These are phyloP conservation scores for Potorous gilbertii DNA, from an alignment of 2,797 vertebrate genomes.

Conservation along the genomic window DNA sequence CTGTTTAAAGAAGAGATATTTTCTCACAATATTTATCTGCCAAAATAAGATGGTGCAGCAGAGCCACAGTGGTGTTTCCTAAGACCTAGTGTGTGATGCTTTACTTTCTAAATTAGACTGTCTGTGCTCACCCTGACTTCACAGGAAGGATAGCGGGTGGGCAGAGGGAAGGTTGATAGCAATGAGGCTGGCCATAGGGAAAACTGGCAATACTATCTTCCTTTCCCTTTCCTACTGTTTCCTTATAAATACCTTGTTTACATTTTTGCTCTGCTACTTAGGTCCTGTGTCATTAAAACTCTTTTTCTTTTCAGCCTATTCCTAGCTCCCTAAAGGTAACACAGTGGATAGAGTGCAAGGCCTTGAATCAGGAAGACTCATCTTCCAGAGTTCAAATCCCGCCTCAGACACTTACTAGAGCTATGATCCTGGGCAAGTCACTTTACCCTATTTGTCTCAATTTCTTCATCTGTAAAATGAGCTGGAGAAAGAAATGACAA, in stretches of 20 bases:
- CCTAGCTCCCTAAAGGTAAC: background rate
- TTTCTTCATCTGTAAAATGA: background rate
- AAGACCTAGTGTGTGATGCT: background rate
- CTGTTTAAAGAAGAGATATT: conserved; percentile 29
- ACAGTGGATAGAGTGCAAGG: background rate
- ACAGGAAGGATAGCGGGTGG: background rate
- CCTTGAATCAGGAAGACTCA: background rate
- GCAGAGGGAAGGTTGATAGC: background rate
- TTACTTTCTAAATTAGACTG: background rate
- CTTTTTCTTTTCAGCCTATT: background rate
- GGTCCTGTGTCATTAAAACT: background rate
- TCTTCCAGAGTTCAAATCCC: background rate
- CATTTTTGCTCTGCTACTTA: background rate
- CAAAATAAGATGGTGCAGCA: conserved; percentile 7
- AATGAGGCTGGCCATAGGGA: background rate
- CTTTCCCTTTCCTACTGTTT: background rate
- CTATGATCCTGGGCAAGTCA: background rate
- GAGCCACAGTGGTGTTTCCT: background rate
- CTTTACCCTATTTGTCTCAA: background rate
- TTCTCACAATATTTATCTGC: conserved; percentile 13
- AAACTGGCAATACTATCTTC: background rate
- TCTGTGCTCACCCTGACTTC: background rate
- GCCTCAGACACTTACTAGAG: background rate
- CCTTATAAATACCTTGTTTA: background rate
- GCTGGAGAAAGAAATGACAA: background rate